These are phyloP conservation scores for Phocoena sinus DNA, from an alignment of 2,113 vertebrate genomes.

Conservation along the genomic window DNA sequence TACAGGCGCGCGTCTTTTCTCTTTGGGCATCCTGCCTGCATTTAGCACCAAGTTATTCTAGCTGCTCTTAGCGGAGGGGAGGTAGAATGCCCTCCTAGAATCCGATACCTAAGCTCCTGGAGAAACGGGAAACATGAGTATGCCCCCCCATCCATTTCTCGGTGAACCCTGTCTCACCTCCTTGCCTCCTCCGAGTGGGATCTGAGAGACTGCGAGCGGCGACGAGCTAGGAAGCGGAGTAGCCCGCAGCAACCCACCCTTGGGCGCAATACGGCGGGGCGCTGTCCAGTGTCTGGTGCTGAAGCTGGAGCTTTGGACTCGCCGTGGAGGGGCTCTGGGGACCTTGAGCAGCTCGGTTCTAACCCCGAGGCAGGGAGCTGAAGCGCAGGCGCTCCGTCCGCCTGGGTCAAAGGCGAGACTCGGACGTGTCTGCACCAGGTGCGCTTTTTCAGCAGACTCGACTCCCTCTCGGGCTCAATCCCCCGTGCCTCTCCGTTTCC, in stretches of 20 bases:
- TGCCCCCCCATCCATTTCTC: neutral
- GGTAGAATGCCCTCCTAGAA: neutral
- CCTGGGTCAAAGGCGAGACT: neutral
- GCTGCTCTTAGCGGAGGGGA: neutral
- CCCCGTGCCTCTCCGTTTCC: neutral
- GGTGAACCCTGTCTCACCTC: neutral
- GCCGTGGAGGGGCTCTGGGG: too few relatives aligned
- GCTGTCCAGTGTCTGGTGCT: constrained; percentile 62
- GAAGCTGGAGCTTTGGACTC: neutral
- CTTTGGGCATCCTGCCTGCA: neutral
- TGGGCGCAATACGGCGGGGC: accelerated
- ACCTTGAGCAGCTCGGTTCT: neutral
- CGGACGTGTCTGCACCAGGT: neutral
- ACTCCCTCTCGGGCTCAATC: neutral
- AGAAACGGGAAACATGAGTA: neutral
- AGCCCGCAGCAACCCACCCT: accelerated
- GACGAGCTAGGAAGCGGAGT: neutral
- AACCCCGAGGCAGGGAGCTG: neutral
- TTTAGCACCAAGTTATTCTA: neutral
- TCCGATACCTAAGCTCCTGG: neutral
- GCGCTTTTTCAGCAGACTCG: neutral
- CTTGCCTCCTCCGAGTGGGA: neutral
- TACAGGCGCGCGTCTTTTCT: neutral
- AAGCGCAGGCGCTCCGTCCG: too few relatives aligned
- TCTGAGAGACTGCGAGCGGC: accelerated